Evolutionary conservation across 2,888 invertebrate genomes (phyloP).

Genomic region (Sminthurinus aureus): DNA sequence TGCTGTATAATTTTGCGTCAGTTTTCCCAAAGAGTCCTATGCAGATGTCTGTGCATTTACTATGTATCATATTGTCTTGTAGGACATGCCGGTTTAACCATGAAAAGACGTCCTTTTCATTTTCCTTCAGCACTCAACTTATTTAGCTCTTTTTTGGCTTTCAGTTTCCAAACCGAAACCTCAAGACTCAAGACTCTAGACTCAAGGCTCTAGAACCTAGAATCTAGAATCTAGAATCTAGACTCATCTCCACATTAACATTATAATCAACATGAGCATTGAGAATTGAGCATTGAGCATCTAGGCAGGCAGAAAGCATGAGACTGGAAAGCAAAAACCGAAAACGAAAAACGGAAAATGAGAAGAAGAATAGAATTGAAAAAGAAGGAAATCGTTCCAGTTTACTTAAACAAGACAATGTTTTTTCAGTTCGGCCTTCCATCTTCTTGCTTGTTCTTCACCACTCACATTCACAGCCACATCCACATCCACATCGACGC

Average conservation of each 20-base stretch:
- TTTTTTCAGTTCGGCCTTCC: conserved; percentile 10
- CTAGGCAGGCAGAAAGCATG: no score
- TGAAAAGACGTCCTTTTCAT: neutral
- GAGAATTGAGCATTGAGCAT: no score
- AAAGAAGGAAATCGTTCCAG: conserved; percentile 1
- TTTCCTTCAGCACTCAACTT: neutral
- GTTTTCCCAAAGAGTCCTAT: neutral
- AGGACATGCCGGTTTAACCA: conserved; percentile 4
- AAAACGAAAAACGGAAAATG: conserved; percentile 7
- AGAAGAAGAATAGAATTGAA: neutral
- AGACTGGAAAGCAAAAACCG: no score
- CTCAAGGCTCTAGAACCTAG: no score
- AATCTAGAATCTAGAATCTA: no score
- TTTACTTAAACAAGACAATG: conserved; percentile 13
- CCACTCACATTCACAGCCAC: neutral
- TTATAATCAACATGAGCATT: neutral
- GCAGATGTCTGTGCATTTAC: neutral
- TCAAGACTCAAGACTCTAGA: no score
- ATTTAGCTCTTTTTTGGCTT: neutral
- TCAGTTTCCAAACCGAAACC: no score
- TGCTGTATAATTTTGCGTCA: neutral
- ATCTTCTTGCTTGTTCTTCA: neutral
- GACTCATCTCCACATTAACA: no score
- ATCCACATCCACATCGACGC: neutral
- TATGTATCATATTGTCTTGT: no score